Evolutionary conservation across 2,113 vertebrate species (phyloP).

Genomic region (Micronycteris hirsuta): DNA sequence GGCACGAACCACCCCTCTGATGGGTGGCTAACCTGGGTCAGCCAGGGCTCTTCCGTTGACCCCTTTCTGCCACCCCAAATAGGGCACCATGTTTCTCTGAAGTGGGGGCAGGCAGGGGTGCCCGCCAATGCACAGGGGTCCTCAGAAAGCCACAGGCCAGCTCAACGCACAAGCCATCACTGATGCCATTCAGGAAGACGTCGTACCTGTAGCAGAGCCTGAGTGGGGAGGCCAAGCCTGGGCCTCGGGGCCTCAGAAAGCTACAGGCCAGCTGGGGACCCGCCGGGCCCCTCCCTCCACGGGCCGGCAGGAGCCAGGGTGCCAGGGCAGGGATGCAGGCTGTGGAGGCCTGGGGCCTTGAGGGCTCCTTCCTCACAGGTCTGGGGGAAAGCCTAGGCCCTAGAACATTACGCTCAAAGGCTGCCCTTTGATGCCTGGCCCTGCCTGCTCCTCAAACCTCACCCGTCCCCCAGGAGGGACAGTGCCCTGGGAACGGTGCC

Average conservation of each 20-base stretch:
- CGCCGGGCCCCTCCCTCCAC: not conserved
- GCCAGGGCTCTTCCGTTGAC: not conserved
- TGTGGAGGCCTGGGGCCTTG: not conserved
- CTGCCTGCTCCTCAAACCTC: too few relatives aligned
- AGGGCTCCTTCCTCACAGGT: not conserved
- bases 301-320: not conserved
- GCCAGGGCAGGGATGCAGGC: too few relatives aligned
- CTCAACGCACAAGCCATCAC: rapidly evolving
- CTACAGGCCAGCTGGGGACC: not conserved
- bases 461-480: rapidly evolving
- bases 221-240: not conserved
- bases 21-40: not conserved
- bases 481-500: rapidly evolving
- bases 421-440: not conserved
- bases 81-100: not conserved
- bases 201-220: rapidly evolving
- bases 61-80: not conserved
- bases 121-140: rapidly evolving
- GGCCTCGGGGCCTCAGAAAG: not conserved
- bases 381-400: not conserved
- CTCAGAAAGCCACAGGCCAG: not conserved
- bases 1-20: not conserved
- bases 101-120: not conserved
- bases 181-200: not conserved
- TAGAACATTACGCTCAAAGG: not conserved